These are phyloP conservation scores for Clavelina lepadiformis DNA, from an alignment of 23 tunicate species.

Conservation along the genomic window DNA sequence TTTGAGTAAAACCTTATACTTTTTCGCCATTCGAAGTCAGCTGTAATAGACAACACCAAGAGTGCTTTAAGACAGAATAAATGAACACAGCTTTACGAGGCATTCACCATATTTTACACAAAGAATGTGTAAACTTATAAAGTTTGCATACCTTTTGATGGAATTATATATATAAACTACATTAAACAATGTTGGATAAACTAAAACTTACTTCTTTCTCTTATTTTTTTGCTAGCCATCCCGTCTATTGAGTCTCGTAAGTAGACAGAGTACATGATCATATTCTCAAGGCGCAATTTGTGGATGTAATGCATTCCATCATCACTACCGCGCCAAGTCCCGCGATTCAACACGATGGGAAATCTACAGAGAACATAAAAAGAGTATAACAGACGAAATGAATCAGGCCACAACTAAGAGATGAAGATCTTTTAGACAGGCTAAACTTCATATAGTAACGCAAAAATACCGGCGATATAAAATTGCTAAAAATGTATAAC, in stretches of 20 bases:
- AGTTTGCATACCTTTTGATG: too few species aligned
- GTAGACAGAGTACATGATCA: conserved; percentile 62
- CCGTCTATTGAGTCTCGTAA: conserved; percentile 75
- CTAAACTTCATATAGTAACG: conserved; percentile 1
- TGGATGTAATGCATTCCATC: conserved; percentile 54
- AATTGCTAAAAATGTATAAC: background rate
- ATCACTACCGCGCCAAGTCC: conserved; percentile 65
- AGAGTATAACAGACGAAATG: background rate
- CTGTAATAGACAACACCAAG: conserved; percentile 6
- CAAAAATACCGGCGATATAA: background rate
- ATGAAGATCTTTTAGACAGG: too few species aligned
- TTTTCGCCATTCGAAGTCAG: conserved; percentile 88
- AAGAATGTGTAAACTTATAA: background rate
- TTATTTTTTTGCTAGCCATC: conserved; percentile 63
- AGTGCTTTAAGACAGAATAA: background rate
- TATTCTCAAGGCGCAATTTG: conserved; percentile 47
- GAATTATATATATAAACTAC: too few species aligned
- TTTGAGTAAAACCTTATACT: conserved; percentile 67
- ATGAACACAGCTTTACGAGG: too few species aligned
- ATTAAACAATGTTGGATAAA: conserved; percentile 1
- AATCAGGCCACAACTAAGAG: too few species aligned
- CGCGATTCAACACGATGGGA: conserved; percentile 60
- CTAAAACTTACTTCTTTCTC: conserved; percentile 49
- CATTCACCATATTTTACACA: background rate
- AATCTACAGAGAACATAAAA: conserved; percentile 20